phyloP scores from a whole-genome alignment of 1,140 invertebrate genomes.

The Drosophila leontia region DNA sequence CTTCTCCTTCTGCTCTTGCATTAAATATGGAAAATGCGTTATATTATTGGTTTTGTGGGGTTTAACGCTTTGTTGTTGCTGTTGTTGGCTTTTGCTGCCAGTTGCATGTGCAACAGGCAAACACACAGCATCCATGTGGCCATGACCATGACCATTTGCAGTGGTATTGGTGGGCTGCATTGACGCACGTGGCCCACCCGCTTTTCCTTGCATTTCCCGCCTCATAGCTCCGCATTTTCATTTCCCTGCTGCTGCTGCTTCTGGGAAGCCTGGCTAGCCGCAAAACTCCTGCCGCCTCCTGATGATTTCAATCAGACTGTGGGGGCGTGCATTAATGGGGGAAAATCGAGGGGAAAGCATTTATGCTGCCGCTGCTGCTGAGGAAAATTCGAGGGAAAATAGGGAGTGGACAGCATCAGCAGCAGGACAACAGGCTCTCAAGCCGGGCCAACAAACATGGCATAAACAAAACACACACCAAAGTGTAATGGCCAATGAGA shows the following conservation, averaged over 20 bases:
- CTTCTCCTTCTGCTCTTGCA: background rate
- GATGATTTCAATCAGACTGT: slow-evolving; percentile 57
- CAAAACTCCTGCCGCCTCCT: slow-evolving; percentile 32
- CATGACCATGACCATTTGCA: slow-evolving; percentile 43
- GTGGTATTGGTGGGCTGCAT: slow-evolving; percentile 40
- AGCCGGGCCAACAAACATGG: slow-evolving; percentile 62
- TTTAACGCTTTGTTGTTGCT: slow-evolving; percentile 9
- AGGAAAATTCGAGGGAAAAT: slow-evolving; percentile 4
- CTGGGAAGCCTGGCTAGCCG: slow-evolving; percentile 20
- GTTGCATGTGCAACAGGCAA: slow-evolving; percentile 75
- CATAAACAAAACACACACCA: slow-evolving; percentile 48
- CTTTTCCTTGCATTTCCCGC: slow-evolving; percentile 5
- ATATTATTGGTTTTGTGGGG: slow-evolving; percentile 24
- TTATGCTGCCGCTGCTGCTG: background rate
- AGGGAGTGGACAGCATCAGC: slow-evolving; percentile 3
- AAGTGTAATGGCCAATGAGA: slow-evolving; percentile 17
- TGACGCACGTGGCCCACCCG: slow-evolving; percentile 44
- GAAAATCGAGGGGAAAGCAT: slow-evolving; percentile 18
- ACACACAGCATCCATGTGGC: slow-evolving; percentile 25
- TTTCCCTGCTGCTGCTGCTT: background rate
- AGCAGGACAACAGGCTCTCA: slow-evolving; percentile 20
- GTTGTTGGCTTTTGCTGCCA: slow-evolving; percentile 14
- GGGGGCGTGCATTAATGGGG: slow-evolving; percentile 50
- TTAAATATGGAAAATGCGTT: slow-evolving; percentile 28
- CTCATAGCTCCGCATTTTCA: slow-evolving; percentile 2